phyloP scores from a whole-genome alignment of 2,113 vertebrate genomes.

The Aix galericulata region DNA sequence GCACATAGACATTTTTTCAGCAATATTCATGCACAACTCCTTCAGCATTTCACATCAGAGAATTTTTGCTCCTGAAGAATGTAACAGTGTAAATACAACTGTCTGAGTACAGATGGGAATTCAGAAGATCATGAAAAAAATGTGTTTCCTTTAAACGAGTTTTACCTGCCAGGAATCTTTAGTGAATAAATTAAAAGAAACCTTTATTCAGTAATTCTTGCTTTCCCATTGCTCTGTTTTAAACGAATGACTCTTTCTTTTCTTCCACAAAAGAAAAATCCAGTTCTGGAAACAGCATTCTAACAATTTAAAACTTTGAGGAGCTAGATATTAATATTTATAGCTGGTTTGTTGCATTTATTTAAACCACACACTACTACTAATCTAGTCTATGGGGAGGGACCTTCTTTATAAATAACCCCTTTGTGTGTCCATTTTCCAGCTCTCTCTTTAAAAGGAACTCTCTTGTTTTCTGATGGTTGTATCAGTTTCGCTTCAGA shows the following conservation, averaged over 20 bases:
- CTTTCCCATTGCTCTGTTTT: neutral
- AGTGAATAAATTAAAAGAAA: constrained; percentile 35
- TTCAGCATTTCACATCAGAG: neutral
- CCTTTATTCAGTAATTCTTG: constrained; percentile 12
- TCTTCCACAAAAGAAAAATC: rapidly evolving
- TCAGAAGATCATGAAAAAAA: constrained; percentile 25
- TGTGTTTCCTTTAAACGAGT: constrained; percentile 27
- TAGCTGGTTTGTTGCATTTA: neutral
- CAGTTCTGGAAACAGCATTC: neutral
- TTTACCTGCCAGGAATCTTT: constrained; percentile 54
- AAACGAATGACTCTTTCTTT: neutral
- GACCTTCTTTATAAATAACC: neutral
- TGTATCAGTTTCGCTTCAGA: neutral
- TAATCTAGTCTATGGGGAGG: neutral
- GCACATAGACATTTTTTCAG: neutral
- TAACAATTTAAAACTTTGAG: neutral
- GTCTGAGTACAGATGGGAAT: constrained; percentile 30
- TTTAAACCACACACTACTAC: neutral
- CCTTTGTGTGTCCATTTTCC: neutral
- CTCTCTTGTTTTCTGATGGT: neutral
- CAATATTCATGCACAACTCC: neutral
- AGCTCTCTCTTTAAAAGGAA: neutral
- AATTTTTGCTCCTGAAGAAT: constrained; percentile 30
- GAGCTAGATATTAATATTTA: neutral
- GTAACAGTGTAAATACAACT: constrained; percentile 29